These are phyloP conservation scores for Edolisoma coerulescens DNA, from an alignment of 2,113 vertebrate species.

Conservation along the genomic window DNA sequence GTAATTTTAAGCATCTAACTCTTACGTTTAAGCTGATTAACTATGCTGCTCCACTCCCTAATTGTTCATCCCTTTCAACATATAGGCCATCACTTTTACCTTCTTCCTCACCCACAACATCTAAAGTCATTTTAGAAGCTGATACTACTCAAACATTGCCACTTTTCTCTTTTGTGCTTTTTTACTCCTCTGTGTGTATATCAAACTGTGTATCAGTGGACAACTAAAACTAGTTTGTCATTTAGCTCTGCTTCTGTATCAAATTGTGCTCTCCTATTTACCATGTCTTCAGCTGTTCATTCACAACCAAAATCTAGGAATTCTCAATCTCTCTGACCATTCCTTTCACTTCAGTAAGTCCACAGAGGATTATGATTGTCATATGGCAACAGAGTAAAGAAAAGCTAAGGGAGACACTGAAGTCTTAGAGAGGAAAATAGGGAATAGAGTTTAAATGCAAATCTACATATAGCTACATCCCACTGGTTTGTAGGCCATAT, in stretches of 20 bases:
- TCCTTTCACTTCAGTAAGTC: background rate
- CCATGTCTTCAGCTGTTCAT: background rate
- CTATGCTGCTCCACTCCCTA: background rate
- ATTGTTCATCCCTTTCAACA: background rate
- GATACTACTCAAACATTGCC: background rate
- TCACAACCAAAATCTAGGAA: background rate
- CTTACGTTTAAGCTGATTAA: constrained; percentile 24
- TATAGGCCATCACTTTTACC: background rate
- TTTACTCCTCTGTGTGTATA: background rate
- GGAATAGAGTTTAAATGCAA: background rate
- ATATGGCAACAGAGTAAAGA: background rate
- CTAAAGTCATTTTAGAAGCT: background rate
- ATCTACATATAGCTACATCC: background rate
- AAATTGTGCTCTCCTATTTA: background rate
- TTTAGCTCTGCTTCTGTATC: background rate
- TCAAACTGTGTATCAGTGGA: background rate
- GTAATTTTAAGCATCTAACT: constrained; percentile 6
- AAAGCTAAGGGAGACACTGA: background rate
- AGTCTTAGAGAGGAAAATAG: background rate
- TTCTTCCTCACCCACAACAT: background rate
- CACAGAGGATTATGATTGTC: background rate
- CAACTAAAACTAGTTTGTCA: background rate
- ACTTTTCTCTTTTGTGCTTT: background rate
- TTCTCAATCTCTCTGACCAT: background rate
- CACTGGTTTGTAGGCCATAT: background rate